Evolutionary conservation across 2,113 vertebrate species (phyloP).

Genomic region (Anthoscopus minutus): DNA sequence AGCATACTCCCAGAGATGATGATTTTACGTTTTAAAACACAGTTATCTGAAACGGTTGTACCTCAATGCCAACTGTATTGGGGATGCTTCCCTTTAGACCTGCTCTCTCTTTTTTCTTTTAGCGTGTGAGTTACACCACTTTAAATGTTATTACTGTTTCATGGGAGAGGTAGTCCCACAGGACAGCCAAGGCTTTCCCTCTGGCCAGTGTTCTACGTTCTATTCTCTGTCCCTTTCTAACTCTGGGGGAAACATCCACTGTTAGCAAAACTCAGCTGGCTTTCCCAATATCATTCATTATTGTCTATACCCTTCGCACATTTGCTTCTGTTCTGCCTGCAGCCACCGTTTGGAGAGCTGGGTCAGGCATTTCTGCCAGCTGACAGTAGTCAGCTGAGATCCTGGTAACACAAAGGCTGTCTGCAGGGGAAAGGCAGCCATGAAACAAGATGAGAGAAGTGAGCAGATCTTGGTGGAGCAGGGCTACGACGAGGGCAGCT

Average conservation of each 20-base stretch:
- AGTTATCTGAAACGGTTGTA: background rate
- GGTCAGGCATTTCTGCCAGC: background rate
- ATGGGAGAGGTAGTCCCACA: background rate
- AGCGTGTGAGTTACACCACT: background rate
- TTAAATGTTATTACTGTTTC: background rate
- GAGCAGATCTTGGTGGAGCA: background rate
- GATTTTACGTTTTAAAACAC: background rate
- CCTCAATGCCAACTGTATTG: background rate
- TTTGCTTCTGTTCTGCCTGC: background rate
- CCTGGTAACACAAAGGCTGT: background rate
- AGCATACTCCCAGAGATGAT: background rate
- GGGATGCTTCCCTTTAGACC: background rate
- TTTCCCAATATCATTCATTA: background rate
- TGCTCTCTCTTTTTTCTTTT: background rate
- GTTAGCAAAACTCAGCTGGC: background rate
- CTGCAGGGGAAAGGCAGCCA: background rate
- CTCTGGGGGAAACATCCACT: background rate
- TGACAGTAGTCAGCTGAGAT: background rate
- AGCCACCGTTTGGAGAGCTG: background rate
- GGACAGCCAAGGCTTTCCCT: background rate
- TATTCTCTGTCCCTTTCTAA: background rate
- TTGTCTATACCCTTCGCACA: background rate
- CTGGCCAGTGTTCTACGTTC: background rate
- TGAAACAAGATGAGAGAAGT: background rate
- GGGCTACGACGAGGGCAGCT: accelerated